Base-by-base conservation (phyloP, 2,888 invertebrate species). In the Homarus gammarus region DNA sequence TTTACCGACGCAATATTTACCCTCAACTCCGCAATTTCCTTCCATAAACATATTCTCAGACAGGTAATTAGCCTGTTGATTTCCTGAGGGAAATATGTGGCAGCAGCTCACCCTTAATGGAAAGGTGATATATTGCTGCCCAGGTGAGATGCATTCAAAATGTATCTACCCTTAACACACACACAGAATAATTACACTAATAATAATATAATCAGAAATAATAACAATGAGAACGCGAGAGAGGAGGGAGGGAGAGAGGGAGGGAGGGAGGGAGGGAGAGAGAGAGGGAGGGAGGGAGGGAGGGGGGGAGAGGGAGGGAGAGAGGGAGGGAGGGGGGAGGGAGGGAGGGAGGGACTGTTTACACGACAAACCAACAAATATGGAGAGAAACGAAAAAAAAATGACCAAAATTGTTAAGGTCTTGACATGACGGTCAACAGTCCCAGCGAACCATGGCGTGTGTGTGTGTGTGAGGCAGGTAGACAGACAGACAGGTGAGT, bases 1-100 rank as follows among this genome's bases (percentile, higher is more conserved):
- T 64, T 64, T 64, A 5, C 64, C 31, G 22, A 27, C 64, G 27
- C 27, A 15, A 64, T 64, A 64, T 64, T 64, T 64, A 64, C 64
- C 64, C n/a, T 27, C 27, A 22, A 64, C 64, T 64, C 6, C 8
- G 64, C 64, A 64, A 64, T 64, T 27, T 64, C 64, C 64, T 10
- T 27, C n/a, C 64, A 64, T 64, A 64, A 64, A 64, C 64, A 64
- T 64, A 64, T 64, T 64, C 64, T 27, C 8, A 27, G 64, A 64
- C 5, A 64, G 27, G 27, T 64, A 64, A 64, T 64, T 64, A 64
- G 64, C 27, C 64, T 64, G 64, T 64, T 64, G 64, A 64, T 64
- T 64, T 64, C 64, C 64, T 64, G 64, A 64, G 64, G 64, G 64
- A 64, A 64, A 64, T 64, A 64, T 64, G 27, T 64, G 64, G 64